Conservation (phyloP, 2,113 vertebrate species). For the Trematocara stigmaticum region DNA sequence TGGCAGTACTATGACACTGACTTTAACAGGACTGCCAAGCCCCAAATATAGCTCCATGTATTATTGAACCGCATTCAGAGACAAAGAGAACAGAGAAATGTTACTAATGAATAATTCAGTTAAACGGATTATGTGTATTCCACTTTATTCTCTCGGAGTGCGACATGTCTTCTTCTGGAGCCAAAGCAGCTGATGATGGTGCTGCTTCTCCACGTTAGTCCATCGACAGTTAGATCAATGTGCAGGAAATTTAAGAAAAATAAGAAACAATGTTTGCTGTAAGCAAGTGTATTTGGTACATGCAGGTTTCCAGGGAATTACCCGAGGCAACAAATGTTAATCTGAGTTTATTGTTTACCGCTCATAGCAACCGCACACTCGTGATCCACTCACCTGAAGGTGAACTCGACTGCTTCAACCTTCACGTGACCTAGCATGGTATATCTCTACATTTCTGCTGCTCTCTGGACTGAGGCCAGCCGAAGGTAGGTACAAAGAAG, state of each 20-base stretch:
- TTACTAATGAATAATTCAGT: not conserved
- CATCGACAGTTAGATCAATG: not conserved
- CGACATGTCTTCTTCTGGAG: not conserved
- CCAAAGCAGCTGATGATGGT: not conserved
- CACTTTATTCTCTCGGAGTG: not conserved
- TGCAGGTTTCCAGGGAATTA: not conserved
- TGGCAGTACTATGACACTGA: not conserved
- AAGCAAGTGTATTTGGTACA: not conserved
- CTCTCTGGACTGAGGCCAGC: not conserved
- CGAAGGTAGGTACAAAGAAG: not conserved
- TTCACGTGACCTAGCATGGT: not conserved
- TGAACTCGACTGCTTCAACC: not conserved
- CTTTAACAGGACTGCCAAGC: not conserved
- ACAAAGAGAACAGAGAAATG: not conserved
- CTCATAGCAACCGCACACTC: not conserved
- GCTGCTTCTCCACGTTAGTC: not conserved
- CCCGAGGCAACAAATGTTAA: not conserved
- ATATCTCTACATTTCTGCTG: not conserved
- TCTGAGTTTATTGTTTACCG: not conserved
- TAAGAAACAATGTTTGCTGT: not conserved
- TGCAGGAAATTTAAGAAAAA: not conserved
- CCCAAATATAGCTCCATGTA: not conserved
- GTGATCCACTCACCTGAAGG: not conserved
- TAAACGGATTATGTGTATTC: not conserved
- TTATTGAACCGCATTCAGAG: not conserved